Evolutionary conservation across 2,797 vertebrate species (phyloP), one percentile per base, ranked within the genome.

Genomic region (Phoxinus dragarum): DNA sequence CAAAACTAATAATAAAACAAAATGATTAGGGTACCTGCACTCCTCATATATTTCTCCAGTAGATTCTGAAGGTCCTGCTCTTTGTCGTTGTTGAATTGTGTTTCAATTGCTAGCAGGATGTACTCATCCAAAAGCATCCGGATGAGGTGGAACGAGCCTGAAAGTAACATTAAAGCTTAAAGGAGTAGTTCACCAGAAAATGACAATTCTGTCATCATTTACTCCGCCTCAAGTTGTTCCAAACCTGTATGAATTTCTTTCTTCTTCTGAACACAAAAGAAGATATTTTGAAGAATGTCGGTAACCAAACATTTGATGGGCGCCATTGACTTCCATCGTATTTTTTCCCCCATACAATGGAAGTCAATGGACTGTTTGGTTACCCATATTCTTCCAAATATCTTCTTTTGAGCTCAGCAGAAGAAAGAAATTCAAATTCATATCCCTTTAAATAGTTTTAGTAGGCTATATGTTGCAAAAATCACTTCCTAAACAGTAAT

Each of bases 51-150:
- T 93, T 98, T 98, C 92, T 99, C 98, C 92, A 99, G 90, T 49
- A 99, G 95, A 93, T 97, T 98, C 93, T 98, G 98, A 90, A 99
- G 95, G 83, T 99, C 98, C 92, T 98, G 98, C 91, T 99, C 98
- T 94, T 99, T 99, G 94, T 99, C 96, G 23, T 99, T 99, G 92
- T 99, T 99, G 93, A 99, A 99, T 90, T 99, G 98, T 17, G 98
- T 99, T 92, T 99, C 98, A 93, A 99, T 97, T 75, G 98, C 98
- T 27, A 99, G 87, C 83, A 99, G 95, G 93, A 99, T 99, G 92
- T 99, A 99, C 90, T 99, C 98, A 84, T 99, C 98, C n/a, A 99
- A 90, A 89, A 99, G 95, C 98, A 99, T 99, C 90, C 98, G 93
- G 90, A 99, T 98, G 92, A 99, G 95, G 91, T 99, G 98, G 94